A percentile compares a stretch with the other conserved stretches of the same genome.
These are phyloP conservation scores for Corythoichthys haematopterus DNA, from an alignment of 2,113 vertebrate species.

Conservation along the genomic window DNA sequence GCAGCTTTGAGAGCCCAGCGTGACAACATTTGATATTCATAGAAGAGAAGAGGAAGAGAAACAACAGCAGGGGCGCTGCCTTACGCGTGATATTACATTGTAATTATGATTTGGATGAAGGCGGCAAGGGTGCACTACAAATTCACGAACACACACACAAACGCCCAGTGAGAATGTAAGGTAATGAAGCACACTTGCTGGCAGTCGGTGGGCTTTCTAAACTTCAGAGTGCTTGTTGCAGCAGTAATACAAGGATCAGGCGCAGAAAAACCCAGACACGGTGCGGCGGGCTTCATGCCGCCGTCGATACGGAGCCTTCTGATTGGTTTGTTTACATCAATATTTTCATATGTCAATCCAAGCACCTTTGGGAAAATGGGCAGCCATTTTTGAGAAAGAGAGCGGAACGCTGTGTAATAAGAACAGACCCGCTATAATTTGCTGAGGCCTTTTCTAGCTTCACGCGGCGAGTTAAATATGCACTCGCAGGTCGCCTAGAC, in stretches of 20 bases:
- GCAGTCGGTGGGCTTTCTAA: conserved; percentile 24
- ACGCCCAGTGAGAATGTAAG: conserved; percentile 10
- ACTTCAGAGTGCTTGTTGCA: conserved; percentile 42
- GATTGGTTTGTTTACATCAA: conserved; percentile 68
- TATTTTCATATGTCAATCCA: conserved; percentile 66
- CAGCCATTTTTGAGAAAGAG: neutral
- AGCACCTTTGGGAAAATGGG: conserved; percentile 56
- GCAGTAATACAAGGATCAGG: conserved; percentile 50
- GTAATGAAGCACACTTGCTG: conserved; percentile 28
- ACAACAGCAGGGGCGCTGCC: conserved; percentile 67
- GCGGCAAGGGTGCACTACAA: conserved; percentile 41
- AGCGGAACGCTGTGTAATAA: neutral
- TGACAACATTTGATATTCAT: conserved; percentile 77
- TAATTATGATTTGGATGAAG: conserved; percentile 73
- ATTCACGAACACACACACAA: conserved; percentile 34
- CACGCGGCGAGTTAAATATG: neutral
- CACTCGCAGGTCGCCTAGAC: neutral
- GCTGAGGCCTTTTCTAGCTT: neutral
- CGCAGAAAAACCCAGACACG: conserved; percentile 40
- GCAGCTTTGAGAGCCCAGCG: conserved; percentile 67
- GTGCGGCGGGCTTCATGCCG: conserved; percentile 23
- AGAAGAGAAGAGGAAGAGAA: conserved; percentile 65
- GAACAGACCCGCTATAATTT: neutral
- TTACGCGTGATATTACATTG: conserved; percentile 71
- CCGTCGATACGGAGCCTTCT: conserved; percentile 35